Evolutionary conservation across 1,140 invertebrate species (phyloP).

Genomic region (Geopemphigus sp.): DNA sequence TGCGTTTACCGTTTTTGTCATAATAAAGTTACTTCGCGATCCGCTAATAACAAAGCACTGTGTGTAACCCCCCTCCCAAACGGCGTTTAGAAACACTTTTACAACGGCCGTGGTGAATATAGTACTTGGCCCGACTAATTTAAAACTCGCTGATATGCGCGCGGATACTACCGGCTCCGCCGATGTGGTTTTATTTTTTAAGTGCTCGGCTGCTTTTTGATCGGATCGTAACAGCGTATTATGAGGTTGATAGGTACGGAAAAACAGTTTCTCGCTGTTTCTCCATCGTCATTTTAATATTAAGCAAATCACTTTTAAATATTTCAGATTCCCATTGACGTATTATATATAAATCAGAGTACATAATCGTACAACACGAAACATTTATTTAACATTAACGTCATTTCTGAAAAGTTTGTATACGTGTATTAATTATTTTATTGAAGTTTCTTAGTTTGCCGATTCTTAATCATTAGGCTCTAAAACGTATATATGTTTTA

Average conservation of each 20-base stretch:
- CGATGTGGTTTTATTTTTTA: neutral
- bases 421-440: neutral
- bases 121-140: neutral
- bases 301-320: neutral
- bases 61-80: neutral
- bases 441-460: neutral
- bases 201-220: neutral
- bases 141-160: neutral
- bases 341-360: neutral
- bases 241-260: neutral
- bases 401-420: conserved; percentile 4
- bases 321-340: conserved; percentile 5
- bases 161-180: neutral
- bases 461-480: neutral
- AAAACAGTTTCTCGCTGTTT: neutral
- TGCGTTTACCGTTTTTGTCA: neutral
- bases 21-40: conserved; percentile 4
- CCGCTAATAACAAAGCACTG: neutral
- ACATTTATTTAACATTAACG: neutral
- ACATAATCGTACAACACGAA: neutral
- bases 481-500: conserved; percentile 1
- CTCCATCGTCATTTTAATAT: neutral
- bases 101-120: neutral
- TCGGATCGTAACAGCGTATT: neutral
- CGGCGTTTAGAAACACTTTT: neutral